Evolutionary conservation across 2,797 vertebrate species (phyloP), one percentile per base, ranked within the genome.

Genomic region (Darevskia nairensis): DNA sequence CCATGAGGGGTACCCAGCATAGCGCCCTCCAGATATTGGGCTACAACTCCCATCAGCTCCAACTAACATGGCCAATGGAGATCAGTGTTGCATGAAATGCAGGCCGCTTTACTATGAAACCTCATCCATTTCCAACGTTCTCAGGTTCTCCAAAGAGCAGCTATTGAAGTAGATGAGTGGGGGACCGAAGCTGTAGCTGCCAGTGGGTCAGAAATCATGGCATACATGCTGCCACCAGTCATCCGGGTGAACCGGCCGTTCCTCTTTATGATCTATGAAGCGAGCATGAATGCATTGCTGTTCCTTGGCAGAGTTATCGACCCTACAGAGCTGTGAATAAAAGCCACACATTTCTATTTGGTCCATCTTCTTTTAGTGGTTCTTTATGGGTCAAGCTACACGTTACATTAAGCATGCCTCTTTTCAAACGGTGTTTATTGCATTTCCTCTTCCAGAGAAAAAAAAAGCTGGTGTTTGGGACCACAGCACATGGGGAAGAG

Each of bases 241-340:
- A 96, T 99, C 94, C 96, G 75, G 41, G 93, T 98, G 76, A 93
- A 99, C 94, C 96, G 95, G 79, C 98, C 98, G 0, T 99, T 99
- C 93, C 97, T 99, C 85, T 98, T 99, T 90, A 97, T 98, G 93
- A 98, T 99, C 91, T 98, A 98, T 90, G 98, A 99, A 41, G 98
- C 99, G 92, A 96, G 84, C 55, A 98, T 97, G 66, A 97, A 97
- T 90, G 96, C 95, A 72, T 93, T 99, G 87, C 91, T 99, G 32
- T 99, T 99, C 93, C 97, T 99, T 97, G 98, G 98, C 77, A 98
- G 98, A 90, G 97, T 99, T 69, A 97, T 97, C 81, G 96, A 99
- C 93, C 98, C 98, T 91, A 97, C 96, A 90, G 94, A 96, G 88
- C 81, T 91, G 87, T 96, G 90, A 96, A 92, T 92, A 92, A 94